Evolutionary conservation across 2,113 vertebrate species (phyloP).

Genomic region (Cyprinodon brontotheroides): DNA sequence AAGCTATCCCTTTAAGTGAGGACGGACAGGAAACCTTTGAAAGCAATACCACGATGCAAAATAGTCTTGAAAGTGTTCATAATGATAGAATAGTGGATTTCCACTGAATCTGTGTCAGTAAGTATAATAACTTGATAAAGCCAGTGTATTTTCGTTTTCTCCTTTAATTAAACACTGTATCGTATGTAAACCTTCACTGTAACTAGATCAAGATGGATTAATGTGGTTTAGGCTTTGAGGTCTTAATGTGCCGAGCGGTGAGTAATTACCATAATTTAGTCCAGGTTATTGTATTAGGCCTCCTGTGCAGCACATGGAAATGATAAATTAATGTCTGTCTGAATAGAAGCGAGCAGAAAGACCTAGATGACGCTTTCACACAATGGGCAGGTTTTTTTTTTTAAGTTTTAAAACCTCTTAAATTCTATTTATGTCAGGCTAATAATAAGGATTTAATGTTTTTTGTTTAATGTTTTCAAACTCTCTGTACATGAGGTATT

Average conservation of each 20-base stretch:
- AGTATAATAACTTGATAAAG: conserved; percentile 23
- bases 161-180: conserved; percentile 8
- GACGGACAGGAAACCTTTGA: conserved; percentile 16
- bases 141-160: conserved; percentile 10
- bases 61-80: conserved; percentile 8
- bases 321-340: conserved; percentile 31
- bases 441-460: conserved; percentile 1
- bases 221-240: background rate
- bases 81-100: conserved; percentile 21
- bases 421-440: conserved; percentile 17
- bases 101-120: conserved; percentile 6
- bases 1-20: background rate
- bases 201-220: conserved; percentile 20
- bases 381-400: background rate
- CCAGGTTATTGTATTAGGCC: conserved; percentile 27
- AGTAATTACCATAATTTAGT: conserved; percentile 39
- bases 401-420: conserved; percentile 16
- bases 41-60: conserved; percentile 40
- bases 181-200: conserved; percentile 6
- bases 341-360: conserved; percentile 22
- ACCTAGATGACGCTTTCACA: background rate
- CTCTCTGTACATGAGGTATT: background rate
- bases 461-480: conserved; percentile 17
- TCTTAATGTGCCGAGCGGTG: conserved; percentile 24
- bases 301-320: conserved; percentile 2